These are phyloP conservation scores for fruit fly (Drosophila melanogaster) DNA, from an alignment of 1,140 invertebrate species.

Conservation along the genomic window Release_6_plus_ISO1_MT NT_033779.5:12254001-12254500, in stretches of 20 bases:
- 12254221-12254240: slow-evolving; percentile 20
- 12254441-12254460: slow-evolving; percentile 36
- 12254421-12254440: slow-evolving; percentile 73
- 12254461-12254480: slow-evolving; percentile 37
- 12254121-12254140: too few relatives aligned
- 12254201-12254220: neutral
- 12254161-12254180: neutral
- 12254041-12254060: neutral
- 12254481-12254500: slow-evolving; percentile 8
- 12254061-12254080: too few relatives aligned
- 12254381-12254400: slow-evolving; percentile 70
- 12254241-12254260: slow-evolving; percentile 32
- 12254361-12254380: slow-evolving; percentile 76
- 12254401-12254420: slow-evolving; percentile 71
- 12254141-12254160: too few relatives aligned
- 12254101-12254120: too few relatives aligned
- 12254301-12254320: slow-evolving; percentile 13
- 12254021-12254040: neutral
- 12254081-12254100: too few relatives aligned
- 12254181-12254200: too few relatives aligned
- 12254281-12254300: slow-evolving; percentile 31
- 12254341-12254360: slow-evolving; percentile 74
- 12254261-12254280: slow-evolving; percentile 46
- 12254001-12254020: neutral
- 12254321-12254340: slow-evolving; percentile 20